These are phyloP conservation scores for Patiria pectinifera DNA, from an alignment of 53 echinoderm and acorn worm genomes.

Conservation along the genomic window DNA sequence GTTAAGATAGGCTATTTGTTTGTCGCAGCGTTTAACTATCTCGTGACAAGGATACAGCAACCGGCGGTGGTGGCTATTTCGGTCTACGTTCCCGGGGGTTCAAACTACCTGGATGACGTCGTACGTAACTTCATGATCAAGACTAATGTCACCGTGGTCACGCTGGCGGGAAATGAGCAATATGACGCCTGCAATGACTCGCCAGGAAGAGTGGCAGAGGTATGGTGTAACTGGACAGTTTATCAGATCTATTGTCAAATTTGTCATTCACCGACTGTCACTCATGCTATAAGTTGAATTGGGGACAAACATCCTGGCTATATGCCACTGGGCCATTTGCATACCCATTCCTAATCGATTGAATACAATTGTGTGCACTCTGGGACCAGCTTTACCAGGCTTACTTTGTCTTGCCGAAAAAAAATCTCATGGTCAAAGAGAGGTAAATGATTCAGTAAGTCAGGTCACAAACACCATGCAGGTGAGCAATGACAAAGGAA, in stretches of 20 bases:
- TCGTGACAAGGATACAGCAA: slow-evolving; percentile 3
- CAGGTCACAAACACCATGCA: too few species aligned
- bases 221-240: background rate
- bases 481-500: too few species aligned
- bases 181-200: slow-evolving; percentile 17
- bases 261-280: too few species aligned
- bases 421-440: too few species aligned
- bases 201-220: slow-evolving; percentile 27
- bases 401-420: too few species aligned
- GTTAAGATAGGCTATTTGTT: background rate
- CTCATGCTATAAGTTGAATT: too few species aligned
- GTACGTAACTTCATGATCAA: slow-evolving; percentile 28
- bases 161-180: slow-evolving; percentile 1
- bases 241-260: background rate
- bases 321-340: too few species aligned
- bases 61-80: slow-evolving; percentile 46
- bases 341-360: too few species aligned
- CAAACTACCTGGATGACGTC: slow-evolving; percentile 33
- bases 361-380: too few species aligned
- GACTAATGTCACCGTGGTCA: slow-evolving; percentile 34
- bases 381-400: too few species aligned
- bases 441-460: too few species aligned
- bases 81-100: slow-evolving; percentile 44
- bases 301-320: too few species aligned
- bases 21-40: slow-evolving; percentile 25